Percentiles rank a stretch among this genome's conserved stretches.
phyloP scores from a whole-genome alignment of 1,140 invertebrate genomes.

The Zaprionus africanus region DNA sequence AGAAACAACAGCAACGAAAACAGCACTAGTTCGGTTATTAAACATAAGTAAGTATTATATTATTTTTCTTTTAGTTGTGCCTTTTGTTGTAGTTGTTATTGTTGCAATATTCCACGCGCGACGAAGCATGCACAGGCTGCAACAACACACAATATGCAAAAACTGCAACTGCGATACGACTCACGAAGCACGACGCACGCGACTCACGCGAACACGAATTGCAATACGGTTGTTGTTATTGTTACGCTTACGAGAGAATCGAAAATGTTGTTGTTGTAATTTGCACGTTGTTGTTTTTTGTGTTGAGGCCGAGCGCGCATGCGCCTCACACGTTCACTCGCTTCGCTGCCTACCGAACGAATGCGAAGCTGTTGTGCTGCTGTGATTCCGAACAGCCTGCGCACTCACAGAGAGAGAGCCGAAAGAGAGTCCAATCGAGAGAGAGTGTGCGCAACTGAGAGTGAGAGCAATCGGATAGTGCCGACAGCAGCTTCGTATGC shows the following conservation, averaged over 20 bases:
- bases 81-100: slow-evolving; percentile 28
- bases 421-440: background rate
- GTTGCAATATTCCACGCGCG: slow-evolving; percentile 61
- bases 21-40: slow-evolving; percentile 11
- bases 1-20: background rate
- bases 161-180: slow-evolving; percentile 38
- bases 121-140: slow-evolving; percentile 47
- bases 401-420: slow-evolving; percentile 1
- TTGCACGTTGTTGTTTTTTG: slow-evolving; percentile 32
- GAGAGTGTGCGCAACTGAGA: slow-evolving; percentile 12
- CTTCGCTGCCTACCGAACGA: slow-evolving; percentile 62
- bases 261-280: background rate
- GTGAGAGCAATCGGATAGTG: background rate
- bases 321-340: slow-evolving; percentile 70
- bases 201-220: slow-evolving; percentile 4
- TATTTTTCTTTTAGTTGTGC: slow-evolving; percentile 44
- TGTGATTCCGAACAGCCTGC: slow-evolving; percentile 21
- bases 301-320: slow-evolving; percentile 67
- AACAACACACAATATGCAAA: slow-evolving; percentile 50
- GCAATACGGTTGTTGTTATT: slow-evolving; percentile 7
- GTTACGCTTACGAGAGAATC: slow-evolving; percentile 16
- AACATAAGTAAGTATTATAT: slow-evolving; percentile 27
- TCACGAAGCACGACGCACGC: slow-evolving; percentile 22
- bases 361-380: slow-evolving; percentile 45
- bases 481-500: background rate